Percentiles rank a stretch among this genome's conserved stretches.
Evolutionary conservation across 2,888 invertebrate species (phyloP).

Genomic region (Desoria tigrina): DNA sequence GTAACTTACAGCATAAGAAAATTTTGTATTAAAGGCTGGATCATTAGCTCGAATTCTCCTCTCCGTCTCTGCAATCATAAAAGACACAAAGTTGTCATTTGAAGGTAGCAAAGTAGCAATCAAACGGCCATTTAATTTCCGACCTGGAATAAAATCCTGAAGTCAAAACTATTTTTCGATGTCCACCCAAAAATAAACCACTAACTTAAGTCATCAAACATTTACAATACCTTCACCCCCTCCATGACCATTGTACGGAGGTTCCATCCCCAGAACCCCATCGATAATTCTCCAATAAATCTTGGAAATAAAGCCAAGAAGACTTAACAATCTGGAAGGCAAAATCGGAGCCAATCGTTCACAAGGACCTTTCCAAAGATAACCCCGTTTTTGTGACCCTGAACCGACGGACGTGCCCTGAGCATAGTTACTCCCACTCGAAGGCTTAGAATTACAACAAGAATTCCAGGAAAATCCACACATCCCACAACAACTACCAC

Average conservation of each 20-base stretch:
- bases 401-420: conserved; percentile 8
- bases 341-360: conserved; percentile 36
- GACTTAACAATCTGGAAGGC: conserved; percentile 48
- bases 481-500: conserved; percentile 15
- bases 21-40: conserved; percentile 91
- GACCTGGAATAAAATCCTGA: no score
- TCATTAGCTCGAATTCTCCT: conserved; percentile 96
- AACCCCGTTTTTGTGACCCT: not conserved
- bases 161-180: no score
- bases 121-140: no score
- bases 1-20: conserved; percentile 94
- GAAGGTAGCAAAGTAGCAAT: no score
- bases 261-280: conserved; percentile 49
- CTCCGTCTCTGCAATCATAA: conserved; percentile 78
- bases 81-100: no score
- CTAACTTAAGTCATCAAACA: no score
- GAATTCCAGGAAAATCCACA: not conserved
- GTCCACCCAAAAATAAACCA: no score
- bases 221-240: conserved; percentile 53
- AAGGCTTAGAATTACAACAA: conserved; percentile 17
- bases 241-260: conserved; percentile 48
- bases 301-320: conserved; percentile 51
- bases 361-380: conserved; percentile 43
- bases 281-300: conserved; percentile 53
- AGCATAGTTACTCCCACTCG: not conserved